These are phyloP conservation scores for Sarcophaga variegata DNA, from an alignment of 2,888 invertebrate species.

Conservation along the genomic window DNA sequence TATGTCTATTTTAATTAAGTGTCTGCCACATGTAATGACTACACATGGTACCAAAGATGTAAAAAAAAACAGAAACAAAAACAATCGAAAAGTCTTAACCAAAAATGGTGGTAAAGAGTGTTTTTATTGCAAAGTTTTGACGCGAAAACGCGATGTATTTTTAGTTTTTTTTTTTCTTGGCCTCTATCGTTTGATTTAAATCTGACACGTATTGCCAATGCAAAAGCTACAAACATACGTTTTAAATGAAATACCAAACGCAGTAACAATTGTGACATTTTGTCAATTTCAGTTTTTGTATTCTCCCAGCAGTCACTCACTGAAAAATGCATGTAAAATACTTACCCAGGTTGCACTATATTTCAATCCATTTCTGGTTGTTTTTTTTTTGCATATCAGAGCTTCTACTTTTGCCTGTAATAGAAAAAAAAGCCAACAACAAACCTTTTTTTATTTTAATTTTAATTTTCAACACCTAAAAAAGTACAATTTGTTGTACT, in stretches of 20 bases:
- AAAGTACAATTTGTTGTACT: conserved; percentile 62
- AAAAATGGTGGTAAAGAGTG: conserved; percentile 63
- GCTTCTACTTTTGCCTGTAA: background rate
- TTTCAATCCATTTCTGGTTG: background rate
- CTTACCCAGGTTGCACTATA: background rate
- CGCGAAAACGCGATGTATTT: conserved; percentile 35
- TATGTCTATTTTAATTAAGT: conserved; percentile 70
- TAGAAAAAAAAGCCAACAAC: background rate
- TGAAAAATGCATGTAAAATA: conserved; percentile 10
- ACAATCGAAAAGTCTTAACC: conserved; percentile 60
- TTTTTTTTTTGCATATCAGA: conserved; percentile 45
- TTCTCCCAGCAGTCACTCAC: conserved; percentile 8
- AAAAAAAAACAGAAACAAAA: conserved; percentile 28
- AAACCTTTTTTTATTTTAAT: conserved; percentile 33
- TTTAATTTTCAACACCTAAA: conserved; percentile 27
- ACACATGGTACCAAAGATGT: conserved; percentile 64
- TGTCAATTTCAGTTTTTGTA: conserved; percentile 63
- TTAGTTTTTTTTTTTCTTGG: conserved; percentile 14
- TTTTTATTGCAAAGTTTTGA: conserved; percentile 26
- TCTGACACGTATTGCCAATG: conserved; percentile 66
- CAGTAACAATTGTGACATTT: conserved; percentile 67
- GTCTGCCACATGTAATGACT: conserved; percentile 69
- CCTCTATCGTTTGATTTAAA: conserved; percentile 63
- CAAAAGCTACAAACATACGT: conserved; percentile 42
- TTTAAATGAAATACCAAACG: conserved; percentile 38